Percentiles rank a stretch among this genome's conserved stretches.
Evolutionary conservation across 2,888 invertebrate species (phyloP).

Genomic region (Polymixis lichenea): DNA sequence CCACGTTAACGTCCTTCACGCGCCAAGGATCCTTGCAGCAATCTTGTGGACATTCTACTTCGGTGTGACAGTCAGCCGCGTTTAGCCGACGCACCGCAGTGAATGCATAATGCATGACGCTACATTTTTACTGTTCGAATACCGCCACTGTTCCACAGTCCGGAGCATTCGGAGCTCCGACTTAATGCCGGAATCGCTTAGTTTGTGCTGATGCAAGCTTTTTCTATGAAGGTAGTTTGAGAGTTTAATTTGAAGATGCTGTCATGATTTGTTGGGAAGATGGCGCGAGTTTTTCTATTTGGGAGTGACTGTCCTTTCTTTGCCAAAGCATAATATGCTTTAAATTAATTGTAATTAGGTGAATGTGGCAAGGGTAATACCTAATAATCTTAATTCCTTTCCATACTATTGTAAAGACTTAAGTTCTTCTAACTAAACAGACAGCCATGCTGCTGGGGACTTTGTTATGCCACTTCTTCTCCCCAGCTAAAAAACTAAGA

Average conservation of each 20-base stretch:
- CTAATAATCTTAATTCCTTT: no score
- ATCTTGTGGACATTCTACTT: neutral
- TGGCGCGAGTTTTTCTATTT: constrained; percentile 38
- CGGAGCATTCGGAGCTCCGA: constrained; percentile 50
- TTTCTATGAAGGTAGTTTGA: constrained; percentile 53
- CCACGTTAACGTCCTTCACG: neutral
- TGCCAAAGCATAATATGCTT: neutral
- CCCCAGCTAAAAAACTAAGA: no score
- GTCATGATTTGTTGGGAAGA: constrained; percentile 34
- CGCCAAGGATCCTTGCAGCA: neutral
- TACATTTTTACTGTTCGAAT: constrained; percentile 74
- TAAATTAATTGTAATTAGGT: neutral
- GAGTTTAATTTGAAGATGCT: constrained; percentile 56
- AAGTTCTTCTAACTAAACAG: no score
- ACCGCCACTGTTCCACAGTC: constrained; percentile 44
- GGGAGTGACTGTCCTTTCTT: neutral
- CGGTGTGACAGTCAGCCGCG: constrained; percentile 62
- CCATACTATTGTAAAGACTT: no score
- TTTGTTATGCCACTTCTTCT: no score
- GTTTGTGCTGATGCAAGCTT: constrained; percentile 57
- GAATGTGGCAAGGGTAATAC: neutral
- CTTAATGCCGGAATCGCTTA: constrained; percentile 74
- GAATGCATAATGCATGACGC: constrained; percentile 77
- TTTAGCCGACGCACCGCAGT: constrained; percentile 68
- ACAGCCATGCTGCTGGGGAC: no score